Evolutionary conservation across 2,113 vertebrate genomes (phyloP).

Genomic region (Nipponia nippon): DNA sequence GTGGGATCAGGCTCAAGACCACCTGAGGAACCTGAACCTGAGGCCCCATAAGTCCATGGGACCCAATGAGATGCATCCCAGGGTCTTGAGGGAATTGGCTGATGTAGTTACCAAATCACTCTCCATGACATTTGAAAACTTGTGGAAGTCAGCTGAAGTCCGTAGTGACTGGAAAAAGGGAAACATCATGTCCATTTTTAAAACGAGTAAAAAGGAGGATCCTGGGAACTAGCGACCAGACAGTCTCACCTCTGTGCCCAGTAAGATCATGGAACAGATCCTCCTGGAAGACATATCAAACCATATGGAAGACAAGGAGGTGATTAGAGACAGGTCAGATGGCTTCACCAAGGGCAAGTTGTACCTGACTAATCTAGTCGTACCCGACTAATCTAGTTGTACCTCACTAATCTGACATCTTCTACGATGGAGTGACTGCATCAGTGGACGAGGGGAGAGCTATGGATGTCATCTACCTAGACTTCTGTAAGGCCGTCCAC

Average conservation of each 20-base stretch:
- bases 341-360: not conserved
- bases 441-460: not conserved
- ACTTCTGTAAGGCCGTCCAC: not conserved
- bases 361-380: too few species aligned
- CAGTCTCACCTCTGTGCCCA: not conserved
- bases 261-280: not conserved
- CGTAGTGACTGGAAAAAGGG: not conserved
- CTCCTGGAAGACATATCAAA: not conserved
- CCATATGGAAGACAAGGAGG: not conserved
- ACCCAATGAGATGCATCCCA: rapidly evolving
- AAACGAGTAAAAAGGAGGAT: not conserved
- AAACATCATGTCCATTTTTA: not conserved
- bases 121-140: not conserved
- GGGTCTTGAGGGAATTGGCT: not conserved
- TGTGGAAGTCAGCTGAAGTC: rapidly evolving
- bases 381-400: too few species aligned
- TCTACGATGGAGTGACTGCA: rapidly evolving
- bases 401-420: not conserved
- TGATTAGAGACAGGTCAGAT: not conserved
- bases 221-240: not conserved
- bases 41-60: rapidly evolving
- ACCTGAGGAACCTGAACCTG: not conserved
- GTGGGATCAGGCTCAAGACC: not conserved
- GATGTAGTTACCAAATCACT: rapidly evolving
- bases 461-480: not conserved